Evolutionary conservation across 2,113 vertebrate genomes (phyloP).

Genomic region (Sclerurus mexicanus): DNA sequence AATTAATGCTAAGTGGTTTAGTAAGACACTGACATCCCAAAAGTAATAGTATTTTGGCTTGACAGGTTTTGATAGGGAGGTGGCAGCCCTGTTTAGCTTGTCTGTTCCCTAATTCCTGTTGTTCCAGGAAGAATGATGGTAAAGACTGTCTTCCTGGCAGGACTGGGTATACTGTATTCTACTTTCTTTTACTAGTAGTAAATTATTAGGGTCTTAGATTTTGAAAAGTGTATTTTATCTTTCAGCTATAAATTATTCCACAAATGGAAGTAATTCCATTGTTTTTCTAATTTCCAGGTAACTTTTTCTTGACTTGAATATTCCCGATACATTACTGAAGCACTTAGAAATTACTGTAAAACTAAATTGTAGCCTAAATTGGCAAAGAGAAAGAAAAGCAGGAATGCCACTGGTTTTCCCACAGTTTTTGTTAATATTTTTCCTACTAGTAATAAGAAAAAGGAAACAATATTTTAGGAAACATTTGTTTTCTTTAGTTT

Average conservation of each 20-base stretch:
- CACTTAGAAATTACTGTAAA: background rate
- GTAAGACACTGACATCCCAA: constrained; percentile 57
- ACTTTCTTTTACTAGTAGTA: background rate
- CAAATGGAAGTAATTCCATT: background rate
- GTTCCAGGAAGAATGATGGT: constrained; percentile 7
- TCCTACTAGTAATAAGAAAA: background rate
- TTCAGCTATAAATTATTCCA: background rate
- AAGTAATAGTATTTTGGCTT: constrained; percentile 63
- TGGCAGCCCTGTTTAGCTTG: constrained; percentile 67
- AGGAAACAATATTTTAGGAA: background rate
- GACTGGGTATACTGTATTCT: background rate
- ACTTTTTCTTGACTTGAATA: background rate
- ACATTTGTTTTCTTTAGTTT: background rate
- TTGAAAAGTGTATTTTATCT: background rate
- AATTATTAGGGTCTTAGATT: background rate
- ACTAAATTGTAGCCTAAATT: background rate
- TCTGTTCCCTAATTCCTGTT: constrained; percentile 59
- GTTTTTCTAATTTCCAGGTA: background rate
- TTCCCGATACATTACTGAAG: background rate
- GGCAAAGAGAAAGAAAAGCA: background rate
- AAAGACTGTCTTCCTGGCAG: constrained; percentile 21
- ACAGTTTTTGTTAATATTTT: background rate
- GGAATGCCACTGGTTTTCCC: background rate
- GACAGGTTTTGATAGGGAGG: constrained; percentile 68
- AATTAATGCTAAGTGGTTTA: constrained; percentile 62